Base-by-base conservation (phyloP, 2,113 vertebrate genomes). In the Bubalus kerabau region DNA sequence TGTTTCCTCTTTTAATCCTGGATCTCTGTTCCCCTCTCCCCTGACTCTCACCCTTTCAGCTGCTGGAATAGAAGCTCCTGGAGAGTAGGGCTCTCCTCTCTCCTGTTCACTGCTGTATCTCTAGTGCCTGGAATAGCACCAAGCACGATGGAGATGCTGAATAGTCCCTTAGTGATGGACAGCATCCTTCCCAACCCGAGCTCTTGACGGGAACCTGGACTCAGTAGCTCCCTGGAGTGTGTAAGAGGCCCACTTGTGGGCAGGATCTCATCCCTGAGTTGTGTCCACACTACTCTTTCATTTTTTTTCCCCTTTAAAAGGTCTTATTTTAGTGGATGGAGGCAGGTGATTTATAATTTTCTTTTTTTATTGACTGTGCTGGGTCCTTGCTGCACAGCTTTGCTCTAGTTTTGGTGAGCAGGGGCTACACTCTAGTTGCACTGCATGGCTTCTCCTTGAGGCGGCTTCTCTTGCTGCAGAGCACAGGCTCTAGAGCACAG, bases 231-330 rank as follows among this genome's bases (percentile, higher is more conserved):
- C 19, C 3, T 52, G 62, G 32, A 86, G 81, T 64, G 54, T 40
- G 28, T 28, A 10, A 50, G 28, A 14, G 5, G 16, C 36, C 8
- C 0, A 0, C 28, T 2, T 2, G 43, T 15, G 8, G 59, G 30
- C 74, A 83, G 62, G 16, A 43, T 50, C 56, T 56, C 24, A 14
- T 23, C 19, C 17, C 50, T n/a, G 2, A 1, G 3, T 16, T 83
- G 59, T 90, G 46, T 36, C 15, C 19, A n/a, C 46, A 30, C 10
- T 14, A 16, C 21, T 43, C 11, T 76, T 26, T 14, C 36, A 0
- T 36, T 67, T 74, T n/a, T 74, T 12, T 23, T 13, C 3, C 36
- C 57, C 57, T 43, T 76, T 62, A 2, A 62, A 43, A 43, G 40
- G 40, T 43, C 40, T 43, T 43, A 14, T 76, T 43, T 43, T 43